Evolutionary conservation across 2,888 invertebrate species (phyloP).

Genomic region (Synergus itoensis): DNA sequence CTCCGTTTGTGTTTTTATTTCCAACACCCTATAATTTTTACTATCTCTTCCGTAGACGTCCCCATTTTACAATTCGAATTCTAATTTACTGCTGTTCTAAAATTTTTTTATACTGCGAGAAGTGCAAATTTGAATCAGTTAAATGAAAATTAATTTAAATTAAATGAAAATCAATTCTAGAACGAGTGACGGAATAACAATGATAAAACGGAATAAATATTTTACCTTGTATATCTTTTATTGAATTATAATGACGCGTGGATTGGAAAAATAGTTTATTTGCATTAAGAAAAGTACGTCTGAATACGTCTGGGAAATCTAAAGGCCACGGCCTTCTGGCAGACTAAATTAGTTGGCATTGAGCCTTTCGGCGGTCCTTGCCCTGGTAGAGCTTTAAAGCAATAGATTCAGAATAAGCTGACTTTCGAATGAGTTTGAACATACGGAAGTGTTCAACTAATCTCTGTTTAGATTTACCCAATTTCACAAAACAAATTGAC

Average conservation of each 20-base stretch:
- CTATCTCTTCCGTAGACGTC: conserved; percentile 19
- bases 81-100: neutral
- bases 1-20: conserved; percentile 28
- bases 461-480: neutral
- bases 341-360: conserved; percentile 34
- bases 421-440: neutral
- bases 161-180: neutral
- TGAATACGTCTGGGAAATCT: conserved; percentile 12
- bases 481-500: neutral
- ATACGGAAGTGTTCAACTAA: neutral
- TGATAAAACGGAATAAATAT: neutral
- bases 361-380: conserved; percentile 36
- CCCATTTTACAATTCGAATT: conserved; percentile 16
- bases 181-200: neutral
- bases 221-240: neutral
- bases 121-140: neutral
- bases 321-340: conserved; percentile 12
- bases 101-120: neutral
- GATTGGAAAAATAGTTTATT: neutral
- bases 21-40: conserved; percentile 25
- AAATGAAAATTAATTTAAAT: neutral
- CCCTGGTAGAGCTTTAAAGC: conserved; percentile 24
- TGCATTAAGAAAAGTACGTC: no score
- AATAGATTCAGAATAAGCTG: neutral
- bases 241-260: neutral